Evolutionary conservation across 2,888 invertebrate species (phyloP).

Genomic region (Brachyptera risi): DNA sequence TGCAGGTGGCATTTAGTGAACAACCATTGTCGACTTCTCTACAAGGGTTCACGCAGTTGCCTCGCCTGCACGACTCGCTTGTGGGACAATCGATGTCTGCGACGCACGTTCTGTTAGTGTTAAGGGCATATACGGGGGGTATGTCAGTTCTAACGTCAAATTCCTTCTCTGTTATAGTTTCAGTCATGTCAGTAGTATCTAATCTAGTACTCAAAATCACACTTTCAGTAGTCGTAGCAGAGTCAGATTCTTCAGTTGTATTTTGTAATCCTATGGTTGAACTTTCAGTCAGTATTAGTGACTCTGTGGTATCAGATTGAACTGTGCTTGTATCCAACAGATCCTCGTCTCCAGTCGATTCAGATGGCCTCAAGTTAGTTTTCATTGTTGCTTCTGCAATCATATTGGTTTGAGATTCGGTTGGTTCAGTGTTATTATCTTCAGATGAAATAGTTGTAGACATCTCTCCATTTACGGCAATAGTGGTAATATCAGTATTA

Average conservation of each 20-base stretch:
- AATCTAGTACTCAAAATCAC: constrained; percentile 35
- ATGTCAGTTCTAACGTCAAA: neutral
- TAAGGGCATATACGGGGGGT: neutral
- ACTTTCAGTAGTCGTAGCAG: constrained; percentile 34
- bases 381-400: constrained; percentile 30
- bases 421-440: neutral
- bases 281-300: neutral
- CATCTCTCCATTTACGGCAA: too few species aligned
- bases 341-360: neutral
- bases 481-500: too few species aligned
- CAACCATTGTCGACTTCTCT: constrained; percentile 49
- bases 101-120: constrained; percentile 50
- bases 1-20: constrained; percentile 58
- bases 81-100: constrained; percentile 59
- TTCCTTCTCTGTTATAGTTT: constrained; percentile 24
- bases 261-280: constrained; percentile 32
- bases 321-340: constrained; percentile 3
- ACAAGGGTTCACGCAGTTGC: constrained; percentile 62
- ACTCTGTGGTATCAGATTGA: neutral
- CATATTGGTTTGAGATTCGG: neutral
- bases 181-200: constrained; percentile 26
- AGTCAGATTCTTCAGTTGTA: constrained; percentile 38
- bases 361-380: neutral
- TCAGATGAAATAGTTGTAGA: too few species aligned
- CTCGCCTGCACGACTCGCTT: constrained; percentile 59